These are phyloP conservation scores for Iphiclides podalirius DNA, from an alignment of 2,888 invertebrate species.

Conservation along the genomic window DNA sequence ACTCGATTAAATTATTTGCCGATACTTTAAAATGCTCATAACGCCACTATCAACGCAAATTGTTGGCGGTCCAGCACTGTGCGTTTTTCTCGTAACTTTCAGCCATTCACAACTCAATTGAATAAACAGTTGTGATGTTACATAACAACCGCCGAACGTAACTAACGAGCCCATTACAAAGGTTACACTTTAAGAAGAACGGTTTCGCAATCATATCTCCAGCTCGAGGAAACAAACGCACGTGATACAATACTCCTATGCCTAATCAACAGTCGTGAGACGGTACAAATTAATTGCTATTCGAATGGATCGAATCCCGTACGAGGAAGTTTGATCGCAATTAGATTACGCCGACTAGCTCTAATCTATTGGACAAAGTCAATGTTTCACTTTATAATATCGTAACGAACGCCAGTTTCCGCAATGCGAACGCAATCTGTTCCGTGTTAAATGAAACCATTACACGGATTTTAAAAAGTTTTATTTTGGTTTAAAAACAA, in stretches of 20 bases:
- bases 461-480: no score
- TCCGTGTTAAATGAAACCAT: neutral
- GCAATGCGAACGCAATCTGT: neutral
- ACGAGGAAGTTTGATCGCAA: slow-evolving; percentile 3
- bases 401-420: neutral
- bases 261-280: neutral
- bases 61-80: no score
- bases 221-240: neutral
- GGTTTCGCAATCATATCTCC: slow-evolving; percentile 13
- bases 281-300: slow-evolving; percentile 4
- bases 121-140: no score
- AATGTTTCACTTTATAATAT: slow-evolving; percentile 3
- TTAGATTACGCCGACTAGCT: slow-evolving; percentile 2
- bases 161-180: slow-evolving; percentile 17
- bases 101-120: no score
- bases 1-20: no score
- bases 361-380: slow-evolving; percentile 4
- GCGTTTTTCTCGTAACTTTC: no score
- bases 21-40: no score
- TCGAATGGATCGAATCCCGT: neutral
- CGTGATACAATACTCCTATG: neutral
- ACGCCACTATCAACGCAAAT: slow-evolving; percentile 12
- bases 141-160: slow-evolving; percentile 12
- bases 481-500: no score
- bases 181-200: slow-evolving; percentile 17